Conservation (phyloP, 2,113 vertebrate genomes). For the Dolichotis patagonum region DNA sequence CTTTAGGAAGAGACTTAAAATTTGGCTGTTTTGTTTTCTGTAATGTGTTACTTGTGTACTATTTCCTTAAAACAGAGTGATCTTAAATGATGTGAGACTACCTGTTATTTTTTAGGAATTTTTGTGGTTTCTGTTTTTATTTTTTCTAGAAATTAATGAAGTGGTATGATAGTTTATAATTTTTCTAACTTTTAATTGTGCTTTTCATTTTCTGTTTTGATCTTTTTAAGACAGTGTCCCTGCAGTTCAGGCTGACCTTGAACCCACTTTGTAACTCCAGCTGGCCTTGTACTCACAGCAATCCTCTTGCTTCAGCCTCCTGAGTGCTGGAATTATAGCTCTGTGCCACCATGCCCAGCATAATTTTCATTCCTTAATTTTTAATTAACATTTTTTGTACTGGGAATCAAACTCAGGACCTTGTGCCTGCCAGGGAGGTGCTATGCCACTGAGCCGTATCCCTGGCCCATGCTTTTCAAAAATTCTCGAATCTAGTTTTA, state of each 20-base stretch:
- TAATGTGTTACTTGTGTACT: not conserved
- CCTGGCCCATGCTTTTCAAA: too few species aligned
- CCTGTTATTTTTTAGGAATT: not conserved
- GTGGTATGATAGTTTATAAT: not conserved
- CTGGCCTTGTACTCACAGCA: not conserved
- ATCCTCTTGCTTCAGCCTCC: not conserved
- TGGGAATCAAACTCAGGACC: too few species aligned
- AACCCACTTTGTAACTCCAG: not conserved
- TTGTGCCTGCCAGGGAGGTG: too few species aligned
- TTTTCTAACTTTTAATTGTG: constrained; percentile 21
- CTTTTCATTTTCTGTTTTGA: not conserved
- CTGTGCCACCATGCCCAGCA: not conserved
- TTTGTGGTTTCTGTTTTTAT: constrained; percentile 26
- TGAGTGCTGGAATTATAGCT: not conserved
- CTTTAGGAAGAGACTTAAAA: constrained; percentile 8
- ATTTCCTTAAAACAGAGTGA: not conserved
- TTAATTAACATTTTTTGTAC: too few species aligned
- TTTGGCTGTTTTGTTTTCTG: constrained; percentile 14
- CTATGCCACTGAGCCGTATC: too few species aligned
- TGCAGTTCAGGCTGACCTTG: not conserved
- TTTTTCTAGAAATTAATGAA: not conserved
- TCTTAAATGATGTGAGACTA: constrained; percentile 37
- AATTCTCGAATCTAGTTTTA: constrained; percentile 34
- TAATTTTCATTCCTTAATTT: not conserved
- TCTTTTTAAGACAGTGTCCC: not conserved